A percentile compares a stretch with the other conserved stretches of the same genome.
Conservation (phyloP, 2,888 invertebrate genomes). For the Ormyrus labotus region DNA sequence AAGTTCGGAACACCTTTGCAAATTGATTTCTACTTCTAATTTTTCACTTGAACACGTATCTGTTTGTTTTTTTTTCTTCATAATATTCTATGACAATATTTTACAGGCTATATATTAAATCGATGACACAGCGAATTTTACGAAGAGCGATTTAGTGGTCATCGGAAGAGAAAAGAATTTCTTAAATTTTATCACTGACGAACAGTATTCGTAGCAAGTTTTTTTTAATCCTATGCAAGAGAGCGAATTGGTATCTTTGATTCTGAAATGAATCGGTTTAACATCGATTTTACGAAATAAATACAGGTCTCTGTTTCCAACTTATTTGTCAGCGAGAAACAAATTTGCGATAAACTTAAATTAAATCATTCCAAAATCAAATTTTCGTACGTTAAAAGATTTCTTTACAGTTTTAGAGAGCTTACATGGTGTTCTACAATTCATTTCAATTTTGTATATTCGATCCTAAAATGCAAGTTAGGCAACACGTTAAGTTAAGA, state of each 20-base stretch:
- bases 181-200: conserved; percentile 11
- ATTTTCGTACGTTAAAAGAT: conserved; percentile 9
- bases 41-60: conserved; percentile 50
- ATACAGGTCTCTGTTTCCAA: too few relatives aligned
- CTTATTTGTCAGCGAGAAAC: too few relatives aligned
- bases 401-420: conserved; percentile 20
- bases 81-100: conserved; percentile 33
- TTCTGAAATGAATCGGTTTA: background rate
- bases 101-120: conserved; percentile 49
- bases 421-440: background rate
- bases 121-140: conserved; percentile 49
- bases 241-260: background rate
- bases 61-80: conserved; percentile 33
- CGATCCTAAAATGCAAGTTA: conserved; percentile 40
- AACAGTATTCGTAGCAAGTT: conserved; percentile 18
- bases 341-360: too few relatives aligned
- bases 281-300: too few relatives aligned
- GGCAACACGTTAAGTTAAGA: conserved; percentile 32
- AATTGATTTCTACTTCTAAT: conserved; percentile 32
- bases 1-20: conserved; percentile 4
- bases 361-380: too few relatives aligned
- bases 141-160: conserved; percentile 21
- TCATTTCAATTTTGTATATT: conserved; percentile 16
- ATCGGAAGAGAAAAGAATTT: conserved; percentile 34
- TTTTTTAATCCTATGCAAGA: conserved; percentile 14